Conservation (phyloP, 2,888 invertebrate species). For the Dolichopus griseipennis region DNA sequence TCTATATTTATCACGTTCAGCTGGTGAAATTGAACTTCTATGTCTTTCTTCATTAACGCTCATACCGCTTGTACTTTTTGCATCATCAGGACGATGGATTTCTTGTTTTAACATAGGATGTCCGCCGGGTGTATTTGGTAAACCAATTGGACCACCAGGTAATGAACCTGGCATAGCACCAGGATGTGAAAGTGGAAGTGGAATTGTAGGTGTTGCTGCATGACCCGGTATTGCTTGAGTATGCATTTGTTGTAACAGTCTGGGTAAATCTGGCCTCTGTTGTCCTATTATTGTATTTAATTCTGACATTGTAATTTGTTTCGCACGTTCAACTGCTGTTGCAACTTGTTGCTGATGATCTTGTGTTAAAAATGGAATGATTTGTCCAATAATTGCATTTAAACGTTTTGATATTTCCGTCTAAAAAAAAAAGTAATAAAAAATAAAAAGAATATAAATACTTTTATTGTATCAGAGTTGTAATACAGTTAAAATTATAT, state of each 20-base stretch:
- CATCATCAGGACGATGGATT: conserved; percentile 64
- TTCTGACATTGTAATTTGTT: conserved; percentile 92
- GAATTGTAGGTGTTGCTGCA: conserved; percentile 63
- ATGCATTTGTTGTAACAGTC: conserved; percentile 86
- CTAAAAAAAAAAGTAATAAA: conserved; percentile 55
- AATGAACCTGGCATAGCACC: conserved; percentile 45
- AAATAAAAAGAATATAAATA: conserved; percentile 7
- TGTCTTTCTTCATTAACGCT: conserved; percentile 40
- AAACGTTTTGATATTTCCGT: conserved; percentile 92
- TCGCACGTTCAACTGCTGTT: conserved; percentile 85
- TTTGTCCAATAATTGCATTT: conserved; percentile 87
- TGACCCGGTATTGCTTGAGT: conserved; percentile 70
- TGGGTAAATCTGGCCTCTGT: conserved; percentile 75
- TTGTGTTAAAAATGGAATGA: conserved; percentile 84
- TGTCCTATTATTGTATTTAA: conserved; percentile 89
- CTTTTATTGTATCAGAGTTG: too few species aligned
- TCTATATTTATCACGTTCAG: conserved; percentile 70
- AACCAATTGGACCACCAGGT: conserved; percentile 53
- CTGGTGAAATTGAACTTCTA: conserved; percentile 61
- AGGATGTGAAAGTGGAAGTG: conserved; percentile 58
- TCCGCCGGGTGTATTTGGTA: conserved; percentile 57
- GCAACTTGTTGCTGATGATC: conserved; percentile 90
- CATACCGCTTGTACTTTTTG: conserved; percentile 61
- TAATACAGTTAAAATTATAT: too few species aligned
- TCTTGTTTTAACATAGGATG: conserved; percentile 72